Evolutionary conservation across 37 sponge, comb jelly and placozoan genomes (phyloP), one percentile per base, ranked within the genome.

Genomic region (Amphimedon queenslandica): DNA sequence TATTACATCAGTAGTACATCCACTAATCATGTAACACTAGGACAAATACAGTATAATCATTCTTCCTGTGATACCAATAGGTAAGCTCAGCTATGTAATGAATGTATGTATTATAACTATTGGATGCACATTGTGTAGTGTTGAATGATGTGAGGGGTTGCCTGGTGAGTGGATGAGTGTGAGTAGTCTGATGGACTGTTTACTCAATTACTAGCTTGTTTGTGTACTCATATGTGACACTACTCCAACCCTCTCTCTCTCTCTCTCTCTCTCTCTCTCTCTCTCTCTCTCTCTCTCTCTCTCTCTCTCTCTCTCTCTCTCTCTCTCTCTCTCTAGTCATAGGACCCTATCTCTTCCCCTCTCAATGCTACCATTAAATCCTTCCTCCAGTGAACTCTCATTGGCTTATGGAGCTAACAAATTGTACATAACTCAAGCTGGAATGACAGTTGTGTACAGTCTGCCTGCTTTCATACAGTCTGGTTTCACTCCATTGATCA

Each of bases 261-360:
- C 29, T 40, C 60, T 1, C 60, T 66, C 34, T 10, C 56, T 27
- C 42, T 3, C 60, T 37, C 57, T 38, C 16, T 58, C 80, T 83
- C 67, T 29, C 41, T 75, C 18, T 56, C 76, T 20, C 57, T 75
- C 42, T 37, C 74, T 27, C 30, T 8, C 30, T 61, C 30, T 61
- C 30, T 61, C 63, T 23, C 30, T 47, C 51, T 47, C 51, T 47
- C 51, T 47, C 51, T 47, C 51, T 47, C 51, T 47, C 51, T 47
- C 51, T 47, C 51, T 47, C 51, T 47, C 51, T 47, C 51, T 47
- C 51, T 47, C 51, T 47, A 8, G 10, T 24, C 18, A 8, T 47
- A 27, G 34, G 13, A 35, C 40, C 31, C 8, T 47, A 8, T 47
- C 8, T 47, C 51, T 47, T 13, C 13, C 51, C 13, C 51, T 47